These are phyloP conservation scores for Paragorgia papillata DNA, from an alignment of 92 coral and sea anemone species.

Conservation along the genomic window DNA sequence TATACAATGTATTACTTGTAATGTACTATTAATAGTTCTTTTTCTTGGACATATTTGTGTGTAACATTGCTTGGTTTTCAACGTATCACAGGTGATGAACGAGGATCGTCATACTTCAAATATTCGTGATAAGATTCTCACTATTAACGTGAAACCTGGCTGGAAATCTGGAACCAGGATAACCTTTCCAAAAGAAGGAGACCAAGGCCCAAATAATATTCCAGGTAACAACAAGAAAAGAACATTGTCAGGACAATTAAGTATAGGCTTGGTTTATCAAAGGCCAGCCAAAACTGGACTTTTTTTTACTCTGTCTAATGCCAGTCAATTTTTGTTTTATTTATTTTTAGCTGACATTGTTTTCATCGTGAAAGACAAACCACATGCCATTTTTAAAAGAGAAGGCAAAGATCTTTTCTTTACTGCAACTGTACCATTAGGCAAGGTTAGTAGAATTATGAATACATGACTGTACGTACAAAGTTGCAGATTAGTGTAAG, in stretches of 20 bases:
- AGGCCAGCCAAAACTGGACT: too few species aligned
- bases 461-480: background rate
- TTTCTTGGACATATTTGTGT: too few species aligned
- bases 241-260: background rate
- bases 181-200: conserved; percentile 98
- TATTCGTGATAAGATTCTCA: conserved; percentile 95
- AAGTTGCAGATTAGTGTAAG: too few species aligned
- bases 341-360: conserved; percentile 90
- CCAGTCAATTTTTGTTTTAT: too few species aligned
- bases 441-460: conserved; percentile 71
- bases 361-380: conserved; percentile 97
- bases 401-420: conserved; percentile 88
- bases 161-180: conserved; percentile 99
- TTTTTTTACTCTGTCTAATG: too few species aligned
- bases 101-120: conserved; percentile 99
- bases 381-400: conserved; percentile 92
- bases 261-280: background rate
- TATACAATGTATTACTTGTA: too few species aligned
- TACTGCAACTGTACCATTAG: conserved; percentile 96
- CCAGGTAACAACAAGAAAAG: conserved; percentile 69
- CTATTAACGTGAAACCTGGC: conserved; percentile 96
- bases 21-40: too few species aligned
- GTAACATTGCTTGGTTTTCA: background rate
- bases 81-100: conserved; percentile 80
- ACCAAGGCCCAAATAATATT: conserved; percentile 96